phyloP scores from a whole-genome alignment of 2,888 invertebrate genomes.

The Amblyjoppa proteus region DNA sequence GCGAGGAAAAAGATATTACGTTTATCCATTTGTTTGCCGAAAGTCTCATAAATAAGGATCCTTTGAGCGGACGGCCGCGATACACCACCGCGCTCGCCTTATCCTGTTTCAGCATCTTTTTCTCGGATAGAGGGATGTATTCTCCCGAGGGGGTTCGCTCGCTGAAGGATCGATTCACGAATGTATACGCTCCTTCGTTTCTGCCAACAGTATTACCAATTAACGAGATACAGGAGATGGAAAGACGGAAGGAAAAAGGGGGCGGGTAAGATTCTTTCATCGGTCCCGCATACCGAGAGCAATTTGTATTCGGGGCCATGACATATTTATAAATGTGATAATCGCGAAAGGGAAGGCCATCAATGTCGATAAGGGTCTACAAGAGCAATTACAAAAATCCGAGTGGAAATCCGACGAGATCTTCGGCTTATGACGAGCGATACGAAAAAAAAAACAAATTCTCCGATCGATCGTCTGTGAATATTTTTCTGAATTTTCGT shows the following conservation, averaged over 20 bases:
- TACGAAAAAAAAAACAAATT: neutral
- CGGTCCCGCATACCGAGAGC: slow-evolving; percentile 17
- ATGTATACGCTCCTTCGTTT: slow-evolving; percentile 60
- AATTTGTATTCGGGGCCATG: slow-evolving; percentile 26
- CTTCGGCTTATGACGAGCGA: neutral
- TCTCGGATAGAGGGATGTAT: slow-evolving; percentile 46
- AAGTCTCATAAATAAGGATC: slow-evolving; percentile 85
- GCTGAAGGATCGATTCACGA: slow-evolving; percentile 65
- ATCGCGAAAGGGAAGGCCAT: slow-evolving; percentile 74
- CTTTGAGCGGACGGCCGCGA: slow-evolving; percentile 78
- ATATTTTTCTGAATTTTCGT: neutral
- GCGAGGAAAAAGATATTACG: slow-evolving; percentile 80
- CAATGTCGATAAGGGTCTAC: slow-evolving; percentile 69
- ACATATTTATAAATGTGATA: slow-evolving; percentile 78
- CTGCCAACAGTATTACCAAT: slow-evolving; percentile 66
- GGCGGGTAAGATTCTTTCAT: slow-evolving; percentile 38
- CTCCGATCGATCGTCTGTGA: neutral
- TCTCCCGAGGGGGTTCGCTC: slow-evolving; percentile 45
- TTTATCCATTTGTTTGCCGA: slow-evolving; percentile 84
- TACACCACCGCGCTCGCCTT: slow-evolving; percentile 62
- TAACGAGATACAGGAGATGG: slow-evolving; percentile 55
- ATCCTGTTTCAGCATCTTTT: slow-evolving; percentile 66
- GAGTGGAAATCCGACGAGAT: neutral
- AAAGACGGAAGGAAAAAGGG: slow-evolving; percentile 11
- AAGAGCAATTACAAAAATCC: neutral